These are phyloP conservation scores for Akabosia matsudoensis DNA, from an alignment of 1,140 invertebrate species.

Conservation along the genomic window DNA sequence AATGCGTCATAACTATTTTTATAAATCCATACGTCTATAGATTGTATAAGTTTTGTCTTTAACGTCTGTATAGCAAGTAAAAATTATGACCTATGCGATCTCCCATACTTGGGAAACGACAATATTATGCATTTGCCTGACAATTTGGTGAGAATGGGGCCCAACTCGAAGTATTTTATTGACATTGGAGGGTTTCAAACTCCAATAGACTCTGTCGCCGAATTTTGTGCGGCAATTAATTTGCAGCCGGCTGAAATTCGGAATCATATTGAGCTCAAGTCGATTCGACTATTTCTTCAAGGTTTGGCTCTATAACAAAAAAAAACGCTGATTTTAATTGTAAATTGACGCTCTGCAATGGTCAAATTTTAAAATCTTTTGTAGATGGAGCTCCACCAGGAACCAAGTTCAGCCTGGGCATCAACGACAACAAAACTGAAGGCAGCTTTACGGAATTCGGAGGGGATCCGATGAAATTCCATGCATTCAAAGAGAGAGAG, in stretches of 20 bases:
- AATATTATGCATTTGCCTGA: neutral
- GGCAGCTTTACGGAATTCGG: neutral
- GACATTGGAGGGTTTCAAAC: neutral
- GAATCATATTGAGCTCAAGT: neutral
- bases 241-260: neutral
- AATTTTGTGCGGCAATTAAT: neutral
- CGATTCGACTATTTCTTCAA: neutral
- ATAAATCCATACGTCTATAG: too few relatives aligned
- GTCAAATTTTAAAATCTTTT: neutral
- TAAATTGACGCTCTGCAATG: neutral
- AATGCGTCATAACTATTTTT: too few relatives aligned
- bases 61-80: neutral
- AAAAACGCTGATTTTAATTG: too few relatives aligned
- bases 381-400: neutral
- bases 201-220: neutral
- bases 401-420: neutral
- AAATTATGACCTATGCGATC: neutral
- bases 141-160: neutral
- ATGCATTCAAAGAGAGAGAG: neutral
- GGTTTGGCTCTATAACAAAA: too few relatives aligned
- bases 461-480: neutral
- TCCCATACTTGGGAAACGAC: neutral
- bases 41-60: neutral
- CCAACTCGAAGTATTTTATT: conserved; percentile 4
- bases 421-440: neutral